Percentiles rank a stretch among this genome's conserved stretches.
phyloP scores from a whole-genome alignment of 92 coral and sea anemone species.

The Parazoanthus darwini region DNA sequence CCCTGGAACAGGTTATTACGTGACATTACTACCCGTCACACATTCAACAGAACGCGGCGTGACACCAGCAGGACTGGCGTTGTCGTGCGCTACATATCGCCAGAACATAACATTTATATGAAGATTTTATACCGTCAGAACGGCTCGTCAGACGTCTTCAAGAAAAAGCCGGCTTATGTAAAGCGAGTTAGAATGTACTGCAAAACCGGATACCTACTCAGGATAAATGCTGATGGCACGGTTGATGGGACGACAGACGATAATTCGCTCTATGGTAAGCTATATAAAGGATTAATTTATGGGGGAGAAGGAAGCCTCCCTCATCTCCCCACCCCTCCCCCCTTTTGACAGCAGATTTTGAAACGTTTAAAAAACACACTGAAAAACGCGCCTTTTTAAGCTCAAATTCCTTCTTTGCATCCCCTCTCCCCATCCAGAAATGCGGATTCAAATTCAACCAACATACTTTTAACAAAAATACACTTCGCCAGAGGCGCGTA shows the following conservation, averaged over 20 bases:
- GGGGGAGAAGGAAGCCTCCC: too few species aligned
- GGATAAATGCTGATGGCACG: constrained; percentile 62
- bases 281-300: too few species aligned
- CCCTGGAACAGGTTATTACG: not conserved
- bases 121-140: constrained; percentile 32
- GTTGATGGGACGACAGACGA: constrained; percentile 64
- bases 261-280: constrained; percentile 65
- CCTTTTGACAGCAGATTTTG: too few species aligned
- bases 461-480: too few species aligned
- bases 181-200: constrained; percentile 55
- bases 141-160: constrained; percentile 12
- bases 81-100: constrained; percentile 15
- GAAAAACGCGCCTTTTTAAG: too few species aligned
- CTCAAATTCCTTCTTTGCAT: too few species aligned
- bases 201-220: constrained; percentile 55
- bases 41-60: constrained; percentile 22
- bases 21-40: not conserved
- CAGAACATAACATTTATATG: constrained; percentile 49
- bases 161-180: constrained; percentile 41
- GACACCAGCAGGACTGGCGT: constrained; percentile 40
- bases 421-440: too few species aligned
- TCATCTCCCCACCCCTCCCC: too few species aligned
- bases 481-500: too few species aligned
- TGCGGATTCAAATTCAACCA: too few species aligned
- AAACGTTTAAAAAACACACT: too few species aligned